phyloP scores from a whole-genome alignment of 2,888 invertebrate species.

The Darwinula stevensoni region DNA sequence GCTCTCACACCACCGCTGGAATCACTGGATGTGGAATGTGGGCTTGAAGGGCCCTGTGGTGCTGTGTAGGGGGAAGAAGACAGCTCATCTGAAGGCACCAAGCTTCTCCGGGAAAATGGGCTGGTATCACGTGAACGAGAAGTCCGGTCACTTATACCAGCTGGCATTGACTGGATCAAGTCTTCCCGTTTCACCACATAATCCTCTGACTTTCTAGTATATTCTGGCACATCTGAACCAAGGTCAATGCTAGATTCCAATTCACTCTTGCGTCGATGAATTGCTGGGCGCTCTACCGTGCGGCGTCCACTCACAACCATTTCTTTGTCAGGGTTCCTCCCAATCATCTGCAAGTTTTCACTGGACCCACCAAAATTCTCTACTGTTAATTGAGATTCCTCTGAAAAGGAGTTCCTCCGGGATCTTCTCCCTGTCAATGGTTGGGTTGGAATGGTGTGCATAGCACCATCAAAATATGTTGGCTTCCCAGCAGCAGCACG shows the following conservation, averaged over 20 bases:
- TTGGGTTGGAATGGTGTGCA: slow-evolving; percentile 7
- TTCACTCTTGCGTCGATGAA: neutral
- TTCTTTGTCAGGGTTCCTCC: slow-evolving; percentile 52
- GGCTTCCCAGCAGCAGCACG: slow-evolving; percentile 8
- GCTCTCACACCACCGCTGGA: slow-evolving; percentile 27
- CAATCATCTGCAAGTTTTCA: slow-evolving; percentile 48
- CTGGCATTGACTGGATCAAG: too few relatives aligned
- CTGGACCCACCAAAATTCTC: slow-evolving; percentile 80
- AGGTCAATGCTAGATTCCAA: slow-evolving; percentile 1
- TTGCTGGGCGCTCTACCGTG: neutral
- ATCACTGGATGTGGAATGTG: slow-evolving; percentile 21
- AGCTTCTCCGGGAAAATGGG: too few relatives aligned
- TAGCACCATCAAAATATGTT: slow-evolving; percentile 8
- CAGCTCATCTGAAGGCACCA: too few relatives aligned
- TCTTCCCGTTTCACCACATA: too few relatives aligned
- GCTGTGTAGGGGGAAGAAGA: too few relatives aligned
- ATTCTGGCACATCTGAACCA: too few relatives aligned
- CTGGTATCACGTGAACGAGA: too few relatives aligned
- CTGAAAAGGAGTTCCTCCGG: slow-evolving; percentile 48
- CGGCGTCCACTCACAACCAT: slow-evolving; percentile 11
- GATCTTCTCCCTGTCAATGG: slow-evolving; percentile 37
- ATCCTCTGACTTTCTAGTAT: too few relatives aligned
- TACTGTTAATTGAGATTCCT: slow-evolving; percentile 51
- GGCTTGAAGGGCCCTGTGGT: too few relatives aligned
- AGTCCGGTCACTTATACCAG: too few relatives aligned